Evolutionary conservation across 2,888 invertebrate genomes (phyloP), one percentile per base, ranked within the genome.

Genomic region (Drosophila nigricruria): DNA sequence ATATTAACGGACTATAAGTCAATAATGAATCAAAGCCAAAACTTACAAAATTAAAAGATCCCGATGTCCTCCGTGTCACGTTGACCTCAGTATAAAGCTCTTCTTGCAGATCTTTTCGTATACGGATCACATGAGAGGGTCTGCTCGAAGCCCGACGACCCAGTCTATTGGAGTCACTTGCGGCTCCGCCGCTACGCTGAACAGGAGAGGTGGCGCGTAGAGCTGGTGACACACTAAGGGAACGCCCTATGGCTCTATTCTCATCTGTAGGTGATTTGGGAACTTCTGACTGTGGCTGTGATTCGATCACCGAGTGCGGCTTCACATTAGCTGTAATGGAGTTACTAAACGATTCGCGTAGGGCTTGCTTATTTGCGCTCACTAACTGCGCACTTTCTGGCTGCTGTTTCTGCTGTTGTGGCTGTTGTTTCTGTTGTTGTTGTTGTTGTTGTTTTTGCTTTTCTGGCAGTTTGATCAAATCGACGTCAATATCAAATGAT

Each of bases 401-500:
- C 3, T 62, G 34, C 10, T 20, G 8, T 30, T 53, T 14, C 16
- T 66, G 25, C 20, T 63, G 14, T 8, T 50, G n/a, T n/a, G n/a
- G n/a, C n/a, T n/a, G 25, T 9, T 25, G 9, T 20, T 49, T 20
- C 20, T 53, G 27, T 12, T 12, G 30, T 14, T 12, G 27, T 20
- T 43, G 27, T 30, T 67, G 12, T 8, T 53, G 40, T 18, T 27
- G 23, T 36, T n/a, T n/a, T n/a, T 54, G 34, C 6, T 50, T 54
- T 6, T 50, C 30, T 16, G 73, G 36, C 16, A 64, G 36, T 47
- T 61, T 63, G 0, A 52, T 49, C 36, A 79, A 49, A 47, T 78
- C 68, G 5, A 79, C 72, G 40, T 68, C 60, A 27, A 75, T n/a
- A 30, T 79, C 79, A 45, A 79, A 67, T 20, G 77, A 65, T 3